Conservation (phyloP, 1,140 invertebrate genomes). For the Lepidurus couesii region DNA sequence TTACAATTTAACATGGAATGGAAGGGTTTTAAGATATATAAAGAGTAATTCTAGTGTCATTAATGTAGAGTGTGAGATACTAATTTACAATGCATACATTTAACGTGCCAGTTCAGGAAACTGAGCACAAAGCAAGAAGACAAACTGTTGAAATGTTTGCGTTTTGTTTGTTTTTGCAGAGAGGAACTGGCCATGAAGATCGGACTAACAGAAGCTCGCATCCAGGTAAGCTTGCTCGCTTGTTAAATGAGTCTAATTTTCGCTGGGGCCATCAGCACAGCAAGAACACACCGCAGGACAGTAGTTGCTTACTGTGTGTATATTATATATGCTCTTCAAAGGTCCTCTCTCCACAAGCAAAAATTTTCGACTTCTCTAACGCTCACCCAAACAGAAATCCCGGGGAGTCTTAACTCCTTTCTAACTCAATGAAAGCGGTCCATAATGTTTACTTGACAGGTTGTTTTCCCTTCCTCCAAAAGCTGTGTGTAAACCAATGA, state of each 20-base stretch:
- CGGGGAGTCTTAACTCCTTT: too few relatives aligned
- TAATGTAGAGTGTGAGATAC: too few relatives aligned
- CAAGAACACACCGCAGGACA: slow-evolving; percentile 17
- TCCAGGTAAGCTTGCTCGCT: slow-evolving; percentile 69
- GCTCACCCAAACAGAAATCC: too few relatives aligned
- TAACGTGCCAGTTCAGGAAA: too few relatives aligned
- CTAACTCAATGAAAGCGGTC: neutral
- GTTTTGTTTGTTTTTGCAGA: slow-evolving; percentile 59
- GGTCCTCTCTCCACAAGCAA: too few relatives aligned
- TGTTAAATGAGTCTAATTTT: slow-evolving; percentile 23
- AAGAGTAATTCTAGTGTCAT: too few relatives aligned
- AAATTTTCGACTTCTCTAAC: too few relatives aligned
- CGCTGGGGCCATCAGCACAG: neutral
- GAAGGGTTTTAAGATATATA: too few relatives aligned
- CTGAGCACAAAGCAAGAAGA: neutral
- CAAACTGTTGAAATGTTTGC: slow-evolving; percentile 30
- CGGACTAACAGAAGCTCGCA: slow-evolving; percentile 92
- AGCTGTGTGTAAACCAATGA: neutral
- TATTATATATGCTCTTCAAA: too few relatives aligned
- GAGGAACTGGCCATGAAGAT: slow-evolving; percentile 97
- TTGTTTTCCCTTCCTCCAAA: neutral
- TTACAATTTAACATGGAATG: too few relatives aligned
- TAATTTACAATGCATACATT: too few relatives aligned
- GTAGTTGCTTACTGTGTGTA: neutral
- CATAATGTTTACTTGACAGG: slow-evolving; percentile 14